Percentiles rank a stretch among this genome's conserved stretches.
Conservation (phyloP, 2,113 vertebrate species). For the Carollia perspicillata region DNA sequence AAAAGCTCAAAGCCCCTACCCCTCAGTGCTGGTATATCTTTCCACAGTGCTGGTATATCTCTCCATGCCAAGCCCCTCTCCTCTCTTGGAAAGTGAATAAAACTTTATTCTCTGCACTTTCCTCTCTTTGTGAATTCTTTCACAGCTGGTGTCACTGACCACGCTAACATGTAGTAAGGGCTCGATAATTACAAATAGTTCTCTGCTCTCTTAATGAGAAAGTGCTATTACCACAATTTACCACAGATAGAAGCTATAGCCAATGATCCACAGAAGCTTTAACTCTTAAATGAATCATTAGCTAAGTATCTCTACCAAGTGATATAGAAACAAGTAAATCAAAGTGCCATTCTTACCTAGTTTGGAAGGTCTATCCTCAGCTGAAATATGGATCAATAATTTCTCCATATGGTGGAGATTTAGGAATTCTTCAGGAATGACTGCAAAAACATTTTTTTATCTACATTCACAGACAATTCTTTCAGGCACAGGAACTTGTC, state of each 20-base stretch:
- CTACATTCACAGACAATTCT: conserved; percentile 58
- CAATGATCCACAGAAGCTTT: neutral
- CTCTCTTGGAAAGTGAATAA: too few relatives aligned
- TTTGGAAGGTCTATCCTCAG: conserved; percentile 16
- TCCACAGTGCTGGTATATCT: too few relatives aligned
- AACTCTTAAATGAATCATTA: neutral
- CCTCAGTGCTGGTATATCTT: too few relatives aligned
- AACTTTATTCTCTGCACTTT: too few relatives aligned
- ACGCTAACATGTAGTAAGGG: neutral
- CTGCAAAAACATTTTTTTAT: neutral
- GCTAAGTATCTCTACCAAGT: neutral
- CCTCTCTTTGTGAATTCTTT: too few relatives aligned
- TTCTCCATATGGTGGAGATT: conserved; percentile 45
- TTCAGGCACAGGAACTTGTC: conserved; percentile 69
- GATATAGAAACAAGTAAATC: neutral
- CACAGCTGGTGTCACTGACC: too few relatives aligned
- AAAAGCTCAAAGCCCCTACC: too few relatives aligned
- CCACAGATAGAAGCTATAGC: neutral
- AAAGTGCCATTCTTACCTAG: conserved; percentile 40
- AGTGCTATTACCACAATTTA: neutral
- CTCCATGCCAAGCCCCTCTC: too few relatives aligned
- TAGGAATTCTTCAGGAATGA: conserved; percentile 37
- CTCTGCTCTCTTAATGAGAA: neutral
- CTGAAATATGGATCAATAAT: neutral
- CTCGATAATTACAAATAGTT: neutral